Conservation (phyloP, 1,140 invertebrate species). For the Rhizoglyphus robini region DNA sequence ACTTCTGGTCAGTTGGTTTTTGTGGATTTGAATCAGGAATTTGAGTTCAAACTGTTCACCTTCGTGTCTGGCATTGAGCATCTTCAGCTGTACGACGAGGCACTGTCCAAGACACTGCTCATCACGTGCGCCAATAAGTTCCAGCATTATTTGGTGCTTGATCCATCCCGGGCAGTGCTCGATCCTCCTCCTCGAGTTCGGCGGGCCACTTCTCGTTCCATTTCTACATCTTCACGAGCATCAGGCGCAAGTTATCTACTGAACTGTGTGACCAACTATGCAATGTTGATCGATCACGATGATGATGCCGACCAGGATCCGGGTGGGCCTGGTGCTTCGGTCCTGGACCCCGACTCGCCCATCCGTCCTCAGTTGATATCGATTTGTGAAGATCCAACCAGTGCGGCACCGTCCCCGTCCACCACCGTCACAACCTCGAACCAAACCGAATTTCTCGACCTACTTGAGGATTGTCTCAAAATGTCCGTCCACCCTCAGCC, state of each 20-base stretch:
- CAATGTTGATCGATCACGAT: not conserved
- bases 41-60: not conserved
- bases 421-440: not conserved
- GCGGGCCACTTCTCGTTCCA: too few species aligned
- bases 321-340: not conserved
- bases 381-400: not conserved
- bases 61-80: not conserved
- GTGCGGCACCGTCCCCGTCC: not conserved
- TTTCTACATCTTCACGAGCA: not conserved
- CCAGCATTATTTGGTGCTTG: not conserved
- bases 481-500: not conserved
- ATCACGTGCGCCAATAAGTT: not conserved
- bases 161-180: not conserved
- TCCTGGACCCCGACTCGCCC: not conserved
- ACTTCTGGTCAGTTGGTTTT: not conserved
- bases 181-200: not conserved
- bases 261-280: not conserved
- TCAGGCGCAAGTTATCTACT: not conserved
- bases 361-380: not conserved
- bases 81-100: not conserved
- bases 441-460: not conserved
- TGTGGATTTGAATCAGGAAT: not conserved
- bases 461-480: not conserved
- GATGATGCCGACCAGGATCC: not conserved
- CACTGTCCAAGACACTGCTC: not conserved